phyloP scores from a whole-genome alignment of 1,140 invertebrate species.

The Drosophila navojoa region DNA sequence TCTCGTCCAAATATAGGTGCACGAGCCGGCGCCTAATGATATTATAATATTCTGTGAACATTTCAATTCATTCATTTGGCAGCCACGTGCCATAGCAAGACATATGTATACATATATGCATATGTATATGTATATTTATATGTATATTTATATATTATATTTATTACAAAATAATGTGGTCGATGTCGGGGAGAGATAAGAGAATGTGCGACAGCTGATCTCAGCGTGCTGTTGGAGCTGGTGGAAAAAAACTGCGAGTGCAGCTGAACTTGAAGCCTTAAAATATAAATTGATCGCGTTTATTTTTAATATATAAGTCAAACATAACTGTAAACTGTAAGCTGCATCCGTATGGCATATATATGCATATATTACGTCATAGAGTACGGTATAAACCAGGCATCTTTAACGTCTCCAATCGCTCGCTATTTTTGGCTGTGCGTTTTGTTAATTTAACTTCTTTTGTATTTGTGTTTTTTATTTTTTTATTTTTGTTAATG shows the following conservation, averaged over 20 bases:
- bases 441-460: conserved; percentile 8
- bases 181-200: conserved; percentile 65
- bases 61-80: conserved; percentile 66
- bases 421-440: conserved; percentile 38
- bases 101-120: conserved; percentile 13
- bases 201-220: conserved; percentile 22
- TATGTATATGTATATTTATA: not conserved
- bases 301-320: conserved; percentile 8
- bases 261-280: conserved; percentile 37
- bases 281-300: conserved; percentile 13
- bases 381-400: conserved; percentile 6
- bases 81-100: conserved; percentile 59
- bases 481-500: not conserved
- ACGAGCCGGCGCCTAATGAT: conserved; percentile 55
- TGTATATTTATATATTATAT: not conserved
- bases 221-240: conserved; percentile 12
- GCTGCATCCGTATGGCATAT: not conserved
- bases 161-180: conserved; percentile 55
- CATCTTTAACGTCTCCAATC: not conserved
- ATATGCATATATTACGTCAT: conserved; percentile 38
- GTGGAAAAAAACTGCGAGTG: conserved; percentile 13
- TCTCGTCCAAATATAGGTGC: conserved; percentile 47
- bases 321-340: conserved; percentile 28
- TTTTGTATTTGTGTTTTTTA: not conserved
- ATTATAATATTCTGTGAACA: conserved; percentile 60